Evolutionary conservation across 2,797 vertebrate genomes (phyloP).

Genomic region (Staurois parvus): DNA sequence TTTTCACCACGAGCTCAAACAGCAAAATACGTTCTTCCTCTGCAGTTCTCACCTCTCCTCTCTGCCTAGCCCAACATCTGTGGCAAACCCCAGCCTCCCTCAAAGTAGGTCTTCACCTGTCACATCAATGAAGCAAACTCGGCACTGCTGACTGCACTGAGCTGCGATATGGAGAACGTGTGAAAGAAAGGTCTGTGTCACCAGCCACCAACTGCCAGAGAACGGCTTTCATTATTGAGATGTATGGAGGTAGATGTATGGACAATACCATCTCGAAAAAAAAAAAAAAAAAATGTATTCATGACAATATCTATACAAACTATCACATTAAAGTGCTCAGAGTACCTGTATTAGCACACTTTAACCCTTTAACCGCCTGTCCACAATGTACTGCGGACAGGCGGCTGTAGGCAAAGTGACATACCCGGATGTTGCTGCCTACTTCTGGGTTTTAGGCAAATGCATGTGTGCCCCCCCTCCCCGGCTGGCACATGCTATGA

Average conservation of each 20-base stretch:
- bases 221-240: neutral
- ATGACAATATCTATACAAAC: no score
- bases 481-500: no score
- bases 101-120: conserved; percentile 32
- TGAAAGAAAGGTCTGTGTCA: neutral
- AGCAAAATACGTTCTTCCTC: conserved; percentile 19
- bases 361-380: no score
- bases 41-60: conserved; percentile 2
- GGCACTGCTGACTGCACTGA: neutral
- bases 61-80: neutral
- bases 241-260: neutral
- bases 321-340: no score
- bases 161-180: neutral
- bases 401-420: no score
- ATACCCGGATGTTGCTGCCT: no score
- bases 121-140: conserved; percentile 21
- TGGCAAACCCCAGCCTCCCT: neutral
- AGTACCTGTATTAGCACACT: no score
- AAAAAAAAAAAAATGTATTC: no score
- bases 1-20: neutral
- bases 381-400: no score
- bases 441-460: no score
- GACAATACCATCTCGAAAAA: neutral
- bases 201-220: conserved; percentile 5
- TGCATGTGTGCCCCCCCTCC: no score